phyloP scores from a whole-genome alignment of 2,888 invertebrate genomes.

The Junonia oenone region DNA sequence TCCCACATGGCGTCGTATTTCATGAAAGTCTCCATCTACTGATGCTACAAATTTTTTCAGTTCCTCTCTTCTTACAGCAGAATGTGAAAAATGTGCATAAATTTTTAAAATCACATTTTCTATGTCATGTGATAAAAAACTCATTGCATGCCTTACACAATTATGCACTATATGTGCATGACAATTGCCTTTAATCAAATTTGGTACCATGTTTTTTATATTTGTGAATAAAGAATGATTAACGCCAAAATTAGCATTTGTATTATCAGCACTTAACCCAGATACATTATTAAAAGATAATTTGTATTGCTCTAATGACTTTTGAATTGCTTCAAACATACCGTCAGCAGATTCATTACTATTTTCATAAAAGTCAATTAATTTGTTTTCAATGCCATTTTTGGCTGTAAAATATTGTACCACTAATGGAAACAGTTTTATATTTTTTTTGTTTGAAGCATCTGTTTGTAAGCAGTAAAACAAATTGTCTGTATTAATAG shows the following conservation, averaged over 20 bases:
- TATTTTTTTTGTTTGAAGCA: constrained; percentile 36
- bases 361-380: constrained; percentile 37
- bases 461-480: constrained; percentile 36
- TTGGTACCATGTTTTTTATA: constrained; percentile 29
- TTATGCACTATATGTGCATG: constrained; percentile 24
- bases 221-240: constrained; percentile 35
- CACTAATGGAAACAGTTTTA: constrained; percentile 35
- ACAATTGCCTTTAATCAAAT: constrained; percentile 33
- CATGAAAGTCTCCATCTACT: not conserved
- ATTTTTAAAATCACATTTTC: constrained; percentile 31
- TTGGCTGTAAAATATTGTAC: constrained; percentile 33
- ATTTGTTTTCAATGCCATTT: constrained; percentile 13
- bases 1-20: not conserved
- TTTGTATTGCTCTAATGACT: constrained; percentile 12
- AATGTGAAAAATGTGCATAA: constrained; percentile 3
- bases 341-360: constrained; percentile 34
- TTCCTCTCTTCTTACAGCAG: not conserved
- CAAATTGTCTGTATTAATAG: constrained; percentile 30
- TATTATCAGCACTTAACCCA: constrained; percentile 18
- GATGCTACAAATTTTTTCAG: constrained; percentile 12
- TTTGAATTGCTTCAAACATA: constrained; percentile 34
- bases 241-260: constrained; percentile 41
- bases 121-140: constrained; percentile 24
- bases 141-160: constrained; percentile 27
- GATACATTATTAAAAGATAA: not conserved